Conservation (phyloP, 2,797 vertebrate genomes). For the Mus caroli region DNA sequence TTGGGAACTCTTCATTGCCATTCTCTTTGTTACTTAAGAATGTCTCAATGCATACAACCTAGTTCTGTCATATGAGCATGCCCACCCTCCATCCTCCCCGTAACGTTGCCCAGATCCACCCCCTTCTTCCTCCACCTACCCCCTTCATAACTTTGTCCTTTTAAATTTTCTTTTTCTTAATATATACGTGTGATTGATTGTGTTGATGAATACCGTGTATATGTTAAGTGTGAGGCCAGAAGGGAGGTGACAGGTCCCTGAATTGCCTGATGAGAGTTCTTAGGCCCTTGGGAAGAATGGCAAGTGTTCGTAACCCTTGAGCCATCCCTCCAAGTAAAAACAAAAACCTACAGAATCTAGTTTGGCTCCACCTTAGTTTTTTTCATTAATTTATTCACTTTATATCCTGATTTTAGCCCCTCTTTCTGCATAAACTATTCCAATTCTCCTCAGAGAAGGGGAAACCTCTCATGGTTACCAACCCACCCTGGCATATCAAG, state of each 20-base stretch:
- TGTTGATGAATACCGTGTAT: neutral
- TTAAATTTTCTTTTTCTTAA: neutral
- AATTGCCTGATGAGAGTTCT: neutral
- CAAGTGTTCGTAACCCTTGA: neutral
- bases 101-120: neutral
- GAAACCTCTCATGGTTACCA: neutral
- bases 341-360: neutral
- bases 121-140: neutral
- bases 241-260: neutral
- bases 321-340: neutral
- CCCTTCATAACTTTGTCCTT: neutral
- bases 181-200: neutral
- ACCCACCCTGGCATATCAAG: neutral
- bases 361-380: neutral
- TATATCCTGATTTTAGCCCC: neutral
- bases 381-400: neutral
- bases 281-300: neutral
- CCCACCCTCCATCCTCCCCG: neutral
- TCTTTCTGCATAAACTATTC: neutral
- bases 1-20: slow-evolving; percentile 1
- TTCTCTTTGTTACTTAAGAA: neutral
- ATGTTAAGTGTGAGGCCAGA: neutral
- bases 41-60: neutral
- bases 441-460: neutral
- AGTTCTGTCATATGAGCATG: neutral